Base-by-base conservation (phyloP, 2,797 vertebrate genomes). In the Poliocrania exsul region DNA sequence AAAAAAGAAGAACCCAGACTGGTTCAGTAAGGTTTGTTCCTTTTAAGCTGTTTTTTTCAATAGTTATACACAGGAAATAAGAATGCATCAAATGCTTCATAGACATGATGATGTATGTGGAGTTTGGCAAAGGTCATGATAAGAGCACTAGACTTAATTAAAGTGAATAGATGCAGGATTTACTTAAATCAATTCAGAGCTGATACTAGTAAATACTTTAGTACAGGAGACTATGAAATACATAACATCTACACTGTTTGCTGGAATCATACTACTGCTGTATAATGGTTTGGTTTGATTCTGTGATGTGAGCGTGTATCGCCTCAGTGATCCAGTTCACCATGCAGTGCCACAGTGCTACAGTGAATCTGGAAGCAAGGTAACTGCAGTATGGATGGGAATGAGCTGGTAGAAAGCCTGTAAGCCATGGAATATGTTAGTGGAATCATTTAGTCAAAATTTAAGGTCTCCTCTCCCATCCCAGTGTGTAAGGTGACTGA, bases 1-100 rank as follows among this genome's bases (percentile, higher is more conserved):
- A 20, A 99, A 99, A 97, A 99, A 99, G 96, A 99, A 97, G 93
- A 99, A 98, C 51, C 99, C 99, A 0, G 97, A 96, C 29, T 99
- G 99, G 99, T 99, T 99, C 89, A 98, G 86, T 94, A 99, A 99
- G 99, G 99, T 99, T 95, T 92, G 97, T 98, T 81, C 78, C 56
- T 66, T 67, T 57, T 72, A 70, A 95, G 69, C 58, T 75, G 6
- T 49, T 91, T 80, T 71, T 83, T 71, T 33, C 35, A 58, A 0
- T 35, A 53, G 33, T 71, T 26, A 21, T 58, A 37, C 0, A 0
- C 18, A 64, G 69, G 49, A 87, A 69, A 54, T 29, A 83, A 57
- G 33, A 73, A 37, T 8, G 9, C 13, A n/a, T n/a, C 14, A 35
- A 37, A 28, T n/a, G 26, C 53, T 67, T 49, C 53, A 25, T 28